Conservation (phyloP, 92 coral and sea anemone species). For the Phenganax marumi region DNA sequence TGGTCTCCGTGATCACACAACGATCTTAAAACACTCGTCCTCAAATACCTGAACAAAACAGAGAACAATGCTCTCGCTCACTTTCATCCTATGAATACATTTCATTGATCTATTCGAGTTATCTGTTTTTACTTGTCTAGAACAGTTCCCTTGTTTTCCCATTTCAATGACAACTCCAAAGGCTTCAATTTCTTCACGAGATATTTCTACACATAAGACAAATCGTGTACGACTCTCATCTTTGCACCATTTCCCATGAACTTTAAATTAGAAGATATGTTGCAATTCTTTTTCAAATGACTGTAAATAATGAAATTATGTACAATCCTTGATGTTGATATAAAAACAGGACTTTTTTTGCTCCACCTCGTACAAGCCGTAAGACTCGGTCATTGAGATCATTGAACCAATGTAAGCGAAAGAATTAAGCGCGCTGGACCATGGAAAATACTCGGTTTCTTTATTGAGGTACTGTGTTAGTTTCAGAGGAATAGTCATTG, state of each 20-base stretch:
- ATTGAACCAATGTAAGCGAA: slow-evolving; percentile 83
- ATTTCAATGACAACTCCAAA: slow-evolving; percentile 73
- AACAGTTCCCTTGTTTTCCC: slow-evolving; percentile 75
- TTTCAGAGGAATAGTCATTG: slow-evolving; percentile 77
- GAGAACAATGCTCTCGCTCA: background rate
- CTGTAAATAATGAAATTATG: too few species aligned
- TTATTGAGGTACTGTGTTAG: slow-evolving; percentile 81
- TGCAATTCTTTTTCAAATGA: background rate
- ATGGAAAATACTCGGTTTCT: slow-evolving; percentile 87
- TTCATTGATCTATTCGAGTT: background rate
- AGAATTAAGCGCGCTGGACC: slow-evolving; percentile 79
- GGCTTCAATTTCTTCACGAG: slow-evolving; percentile 87
- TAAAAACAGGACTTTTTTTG: too few species aligned
- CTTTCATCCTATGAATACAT: background rate
- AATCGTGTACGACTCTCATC: background rate
- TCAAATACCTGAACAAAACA: slow-evolving; percentile 63
- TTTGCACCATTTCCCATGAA: background rate
- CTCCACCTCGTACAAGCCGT: slow-evolving; percentile 78
- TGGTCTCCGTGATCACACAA: slow-evolving; percentile 73
- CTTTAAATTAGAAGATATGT: background rate
- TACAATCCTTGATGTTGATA: background rate
- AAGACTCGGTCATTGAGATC: slow-evolving; percentile 76
- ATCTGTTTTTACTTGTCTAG: slow-evolving; percentile 70
- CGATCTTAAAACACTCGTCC: slow-evolving; percentile 70
- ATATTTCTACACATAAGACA: slow-evolving; percentile 61